Evolutionary conservation across 2,113 vertebrate genomes (phyloP).

Genomic region (Glaucomys volans): DNA sequence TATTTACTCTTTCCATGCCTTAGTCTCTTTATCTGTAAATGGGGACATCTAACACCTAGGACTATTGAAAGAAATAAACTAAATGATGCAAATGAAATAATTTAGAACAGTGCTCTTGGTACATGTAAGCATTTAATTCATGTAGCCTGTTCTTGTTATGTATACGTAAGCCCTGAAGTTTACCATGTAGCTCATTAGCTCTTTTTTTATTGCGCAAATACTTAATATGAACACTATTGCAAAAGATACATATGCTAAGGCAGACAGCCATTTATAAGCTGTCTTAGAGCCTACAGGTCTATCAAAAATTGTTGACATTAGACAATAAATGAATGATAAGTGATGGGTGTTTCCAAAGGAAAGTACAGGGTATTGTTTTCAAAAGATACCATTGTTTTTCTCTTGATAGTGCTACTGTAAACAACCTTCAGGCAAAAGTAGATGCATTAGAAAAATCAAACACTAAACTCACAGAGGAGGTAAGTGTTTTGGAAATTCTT

Average conservation of each 20-base stretch:
- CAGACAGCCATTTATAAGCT: not conserved
- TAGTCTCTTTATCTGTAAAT: not conserved
- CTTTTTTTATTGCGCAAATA: not conserved
- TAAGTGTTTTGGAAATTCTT: slow-evolving; percentile 79
- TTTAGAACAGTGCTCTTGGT: not conserved
- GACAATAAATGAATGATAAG: not conserved
- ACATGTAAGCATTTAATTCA: not conserved
- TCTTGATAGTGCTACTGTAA: slow-evolving; percentile 94
- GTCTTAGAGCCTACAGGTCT: not conserved
- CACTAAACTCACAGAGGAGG: slow-evolving; percentile 98
- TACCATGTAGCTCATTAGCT: not conserved
- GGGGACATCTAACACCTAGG: not conserved
- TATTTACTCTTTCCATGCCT: not conserved
- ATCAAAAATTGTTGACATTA: not conserved
- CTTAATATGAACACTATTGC: not conserved
- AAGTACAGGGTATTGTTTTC: not conserved
- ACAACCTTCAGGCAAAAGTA: slow-evolving; percentile 98
- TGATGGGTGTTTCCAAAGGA: not conserved
- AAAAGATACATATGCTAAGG: not conserved
- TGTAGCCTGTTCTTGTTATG: not conserved
- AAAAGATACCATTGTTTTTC: slow-evolving; percentile 20
- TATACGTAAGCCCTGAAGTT: not conserved
- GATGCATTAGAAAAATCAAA: slow-evolving; percentile 98
- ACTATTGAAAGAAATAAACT: not conserved
- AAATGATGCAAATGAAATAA: not conserved